These are phyloP conservation scores for Amia ocellicauda DNA, from an alignment of 2,113 vertebrate species.

Conservation along the genomic window DNA sequence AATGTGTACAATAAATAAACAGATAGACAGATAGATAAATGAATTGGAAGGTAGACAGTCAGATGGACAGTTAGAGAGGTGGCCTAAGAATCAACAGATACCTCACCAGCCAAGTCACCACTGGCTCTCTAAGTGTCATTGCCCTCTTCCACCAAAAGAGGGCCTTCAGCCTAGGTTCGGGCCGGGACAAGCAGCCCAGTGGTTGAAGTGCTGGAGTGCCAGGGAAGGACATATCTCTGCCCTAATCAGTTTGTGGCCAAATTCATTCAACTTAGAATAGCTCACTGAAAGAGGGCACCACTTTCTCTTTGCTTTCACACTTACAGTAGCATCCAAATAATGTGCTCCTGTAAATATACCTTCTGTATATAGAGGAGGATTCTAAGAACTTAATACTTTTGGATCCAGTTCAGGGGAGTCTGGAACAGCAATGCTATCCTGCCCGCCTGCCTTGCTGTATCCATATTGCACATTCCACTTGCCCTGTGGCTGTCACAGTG, in stretches of 20 bases:
- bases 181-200: slow-evolving; percentile 12
- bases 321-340: slow-evolving; percentile 54
- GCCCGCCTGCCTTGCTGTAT: slow-evolving; percentile 49
- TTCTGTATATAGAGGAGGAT: slow-evolving; percentile 66
- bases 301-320: slow-evolving; percentile 50
- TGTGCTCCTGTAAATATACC: slow-evolving; percentile 59
- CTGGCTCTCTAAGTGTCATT: too few species aligned
- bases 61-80: too few species aligned
- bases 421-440: slow-evolving; percentile 49
- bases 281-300: slow-evolving; percentile 36
- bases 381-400: slow-evolving; percentile 60
- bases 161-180: not conserved
- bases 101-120: too few species aligned
- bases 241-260: slow-evolving; percentile 33
- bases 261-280: slow-evolving; percentile 44
- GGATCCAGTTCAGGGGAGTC: slow-evolving; percentile 48
- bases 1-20: too few species aligned
- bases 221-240: slow-evolving; percentile 12
- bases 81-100: too few species aligned
- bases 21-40: too few species aligned
- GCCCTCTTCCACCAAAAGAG: too few species aligned
- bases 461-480: slow-evolving; percentile 41
- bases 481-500: slow-evolving; percentile 39
- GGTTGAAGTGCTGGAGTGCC: slow-evolving; percentile 20
- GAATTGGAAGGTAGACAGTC: too few species aligned